Conservation (phyloP, 2,113 vertebrate genomes). For the Mesitornis unicolor region DNA sequence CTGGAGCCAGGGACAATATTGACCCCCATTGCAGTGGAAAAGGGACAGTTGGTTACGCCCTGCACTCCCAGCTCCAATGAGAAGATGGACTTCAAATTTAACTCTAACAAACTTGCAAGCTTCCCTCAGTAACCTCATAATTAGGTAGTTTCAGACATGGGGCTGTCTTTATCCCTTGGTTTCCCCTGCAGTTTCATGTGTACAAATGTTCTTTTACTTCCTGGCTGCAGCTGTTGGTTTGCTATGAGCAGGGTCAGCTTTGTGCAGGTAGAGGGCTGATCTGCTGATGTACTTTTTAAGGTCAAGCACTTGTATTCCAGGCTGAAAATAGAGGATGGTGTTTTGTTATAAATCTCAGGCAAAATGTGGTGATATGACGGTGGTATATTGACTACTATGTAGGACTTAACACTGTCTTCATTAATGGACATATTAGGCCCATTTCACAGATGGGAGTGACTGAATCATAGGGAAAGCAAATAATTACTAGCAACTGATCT, state of each 20-base stretch:
- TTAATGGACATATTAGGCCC: background rate
- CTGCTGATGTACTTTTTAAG: background rate
- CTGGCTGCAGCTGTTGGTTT: background rate
- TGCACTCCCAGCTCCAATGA: background rate
- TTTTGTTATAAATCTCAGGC: background rate
- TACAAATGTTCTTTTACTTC: background rate
- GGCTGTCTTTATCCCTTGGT: background rate
- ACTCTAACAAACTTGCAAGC: background rate
- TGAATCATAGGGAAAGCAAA: background rate
- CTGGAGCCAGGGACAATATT: background rate
- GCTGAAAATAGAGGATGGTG: background rate
- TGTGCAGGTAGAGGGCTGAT: background rate
- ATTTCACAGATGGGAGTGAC: background rate
- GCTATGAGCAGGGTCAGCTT: background rate
- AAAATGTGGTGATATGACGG: background rate
- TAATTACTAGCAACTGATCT: background rate
- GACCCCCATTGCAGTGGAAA: too few relatives aligned
- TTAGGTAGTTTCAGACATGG: background rate
- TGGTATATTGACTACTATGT: background rate
- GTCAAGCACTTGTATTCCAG: background rate
- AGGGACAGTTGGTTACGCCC: rapidly evolving
- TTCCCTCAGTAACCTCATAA: background rate
- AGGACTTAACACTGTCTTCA: background rate
- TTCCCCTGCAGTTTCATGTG: rapidly evolving
- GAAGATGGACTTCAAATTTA: background rate